Evolutionary conservation across 2,888 invertebrate genomes (phyloP).

Genomic region (Diaperis boleti): DNA sequence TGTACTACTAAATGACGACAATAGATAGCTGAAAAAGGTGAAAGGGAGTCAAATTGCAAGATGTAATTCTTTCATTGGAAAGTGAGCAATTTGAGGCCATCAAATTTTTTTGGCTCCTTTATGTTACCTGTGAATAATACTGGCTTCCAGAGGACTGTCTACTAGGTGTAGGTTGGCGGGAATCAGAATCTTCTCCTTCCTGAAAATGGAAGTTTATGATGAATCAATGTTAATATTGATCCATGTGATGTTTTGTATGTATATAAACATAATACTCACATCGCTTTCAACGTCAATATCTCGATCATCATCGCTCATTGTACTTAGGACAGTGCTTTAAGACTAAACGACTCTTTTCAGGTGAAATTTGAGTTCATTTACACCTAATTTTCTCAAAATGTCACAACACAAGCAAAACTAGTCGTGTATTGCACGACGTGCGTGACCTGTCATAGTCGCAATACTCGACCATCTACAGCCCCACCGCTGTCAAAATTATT

Average conservation of each 20-base stretch:
- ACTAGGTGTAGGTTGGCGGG: slow-evolving; percentile 70
- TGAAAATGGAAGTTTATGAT: slow-evolving; percentile 62
- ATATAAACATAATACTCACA: slow-evolving; percentile 73
- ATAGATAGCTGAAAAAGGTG: too few relatives aligned
- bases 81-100: slow-evolving; percentile 22
- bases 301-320: slow-evolving; percentile 94
- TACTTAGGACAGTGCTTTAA: slow-evolving; percentile 50
- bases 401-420: slow-evolving; percentile 42
- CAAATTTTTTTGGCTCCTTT: slow-evolving; percentile 1
- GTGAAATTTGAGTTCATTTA: slow-evolving; percentile 41
- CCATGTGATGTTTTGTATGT: slow-evolving; percentile 41
- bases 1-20: too few relatives aligned
- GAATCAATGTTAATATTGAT: slow-evolving; percentile 38
- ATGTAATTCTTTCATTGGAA: slow-evolving; percentile 1
- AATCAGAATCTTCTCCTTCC: slow-evolving; percentile 87
- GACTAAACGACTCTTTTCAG: slow-evolving; percentile 18
- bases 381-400: slow-evolving; percentile 41
- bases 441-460: slow-evolving; percentile 50
- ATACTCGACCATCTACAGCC: slow-evolving; percentile 39
- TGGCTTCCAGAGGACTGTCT: slow-evolving; percentile 76
- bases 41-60: too few relatives aligned
- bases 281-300: slow-evolving; percentile 97
- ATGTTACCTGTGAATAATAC: slow-evolving; percentile 81
- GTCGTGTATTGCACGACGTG: slow-evolving; percentile 43
- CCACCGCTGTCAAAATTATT: too few relatives aligned